phyloP scores from a whole-genome alignment of 2,888 invertebrate species.

The Dendrolimus houi region DNA sequence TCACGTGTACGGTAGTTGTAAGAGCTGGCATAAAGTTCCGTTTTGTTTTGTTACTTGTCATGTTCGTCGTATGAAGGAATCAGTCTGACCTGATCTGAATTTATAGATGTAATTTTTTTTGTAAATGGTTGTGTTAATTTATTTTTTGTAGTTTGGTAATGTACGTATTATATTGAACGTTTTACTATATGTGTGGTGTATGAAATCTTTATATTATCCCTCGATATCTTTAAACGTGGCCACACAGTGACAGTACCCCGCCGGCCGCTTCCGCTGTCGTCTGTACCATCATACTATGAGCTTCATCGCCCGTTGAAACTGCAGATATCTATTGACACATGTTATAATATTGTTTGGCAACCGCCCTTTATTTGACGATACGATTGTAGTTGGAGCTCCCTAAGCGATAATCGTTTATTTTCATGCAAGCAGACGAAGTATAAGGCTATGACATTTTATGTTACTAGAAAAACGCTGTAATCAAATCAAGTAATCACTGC shows the following conservation, averaged over 20 bases:
- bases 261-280: slow-evolving; percentile 50
- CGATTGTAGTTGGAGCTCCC: background rate
- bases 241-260: slow-evolving; percentile 11
- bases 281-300: slow-evolving; percentile 13
- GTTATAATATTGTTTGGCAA: slow-evolving; percentile 16
- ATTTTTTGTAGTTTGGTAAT: too few species aligned
- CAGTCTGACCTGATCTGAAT: too few species aligned
- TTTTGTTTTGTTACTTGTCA: too few species aligned
- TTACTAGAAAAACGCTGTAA: slow-evolving; percentile 1
- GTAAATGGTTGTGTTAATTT: too few species aligned
- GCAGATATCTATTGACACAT: slow-evolving; percentile 51
- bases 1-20: too few species aligned
- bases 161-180: too few species aligned
- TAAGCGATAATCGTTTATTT: background rate
- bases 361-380: slow-evolving; percentile 1
- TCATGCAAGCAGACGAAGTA: too few species aligned
- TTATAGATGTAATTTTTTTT: too few species aligned
- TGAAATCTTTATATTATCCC: too few species aligned
- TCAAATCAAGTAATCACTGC: background rate
- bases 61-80: too few species aligned
- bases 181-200: too few species aligned
- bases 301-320: slow-evolving; percentile 9
- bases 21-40: too few species aligned
- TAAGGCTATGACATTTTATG: background rate
- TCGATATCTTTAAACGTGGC: background rate